phyloP scores from a whole-genome alignment of 2,113 vertebrate genomes.

The Brachyistius frenatus region DNA sequence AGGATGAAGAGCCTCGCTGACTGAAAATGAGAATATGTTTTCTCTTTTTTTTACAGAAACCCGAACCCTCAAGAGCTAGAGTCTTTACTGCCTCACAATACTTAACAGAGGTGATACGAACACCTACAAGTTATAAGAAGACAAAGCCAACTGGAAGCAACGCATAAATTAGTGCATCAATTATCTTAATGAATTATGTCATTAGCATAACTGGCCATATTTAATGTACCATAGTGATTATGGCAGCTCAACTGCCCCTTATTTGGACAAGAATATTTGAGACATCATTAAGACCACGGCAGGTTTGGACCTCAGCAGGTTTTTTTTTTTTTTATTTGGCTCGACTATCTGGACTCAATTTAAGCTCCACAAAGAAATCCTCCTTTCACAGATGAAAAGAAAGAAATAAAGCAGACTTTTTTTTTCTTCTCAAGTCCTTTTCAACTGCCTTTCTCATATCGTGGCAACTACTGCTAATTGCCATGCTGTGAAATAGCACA shows the following conservation, averaged over 20 bases:
- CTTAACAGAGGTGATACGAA: not conserved
- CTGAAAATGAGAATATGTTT: too few species aligned
- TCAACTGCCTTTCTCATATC: constrained; percentile 22
- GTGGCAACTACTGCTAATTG: constrained; percentile 43
- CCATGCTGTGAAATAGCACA: constrained; percentile 26
- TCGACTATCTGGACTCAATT: constrained; percentile 44
- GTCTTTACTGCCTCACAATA: not conserved
- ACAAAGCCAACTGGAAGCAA: constrained; percentile 22
- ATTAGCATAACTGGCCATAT: constrained; percentile 53
- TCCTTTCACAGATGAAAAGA: constrained; percentile 28
- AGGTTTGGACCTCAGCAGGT: constrained; percentile 28
- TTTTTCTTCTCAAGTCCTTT: constrained; percentile 7
- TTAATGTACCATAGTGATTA: constrained; percentile 65
- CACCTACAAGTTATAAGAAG: constrained; percentile 8
- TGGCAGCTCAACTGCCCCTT: constrained; percentile 38
- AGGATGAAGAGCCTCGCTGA: too few species aligned
- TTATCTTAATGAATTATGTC: constrained; percentile 52
- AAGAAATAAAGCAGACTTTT: constrained; percentile 1
- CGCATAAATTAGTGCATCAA: constrained; percentile 49
- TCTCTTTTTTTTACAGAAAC: too few species aligned
- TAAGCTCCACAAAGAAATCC: constrained; percentile 52
- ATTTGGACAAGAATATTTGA: constrained; percentile 52
- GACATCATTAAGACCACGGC: constrained; percentile 52
- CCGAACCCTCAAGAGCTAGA: not conserved
- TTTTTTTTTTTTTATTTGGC: constrained; percentile 21